Conservation (phyloP, 2,797 vertebrate species). For the Taenioides sp. region DNA sequence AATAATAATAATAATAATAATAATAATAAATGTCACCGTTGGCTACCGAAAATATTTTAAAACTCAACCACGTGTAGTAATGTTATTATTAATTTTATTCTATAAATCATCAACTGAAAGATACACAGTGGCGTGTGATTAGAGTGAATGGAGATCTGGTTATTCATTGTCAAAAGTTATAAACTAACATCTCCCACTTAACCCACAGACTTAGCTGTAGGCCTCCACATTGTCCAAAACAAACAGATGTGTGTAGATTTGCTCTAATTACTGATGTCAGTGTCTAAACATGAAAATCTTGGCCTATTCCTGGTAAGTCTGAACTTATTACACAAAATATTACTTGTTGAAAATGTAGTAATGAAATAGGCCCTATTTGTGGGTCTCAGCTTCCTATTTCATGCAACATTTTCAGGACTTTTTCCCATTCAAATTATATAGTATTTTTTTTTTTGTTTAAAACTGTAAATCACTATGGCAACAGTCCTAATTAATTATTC, state of each 20-base stretch:
- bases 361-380: not conserved
- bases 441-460: too few relatives aligned
- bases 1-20: not conserved
- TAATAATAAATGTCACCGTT: not conserved
- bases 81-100: slow-evolving; percentile 98
- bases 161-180: slow-evolving; percentile 94
- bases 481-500: too few relatives aligned
- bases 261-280: slow-evolving; percentile 57
- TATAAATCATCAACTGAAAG: slow-evolving; percentile 99
- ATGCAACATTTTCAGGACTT: too few relatives aligned
- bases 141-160: slow-evolving; percentile 89
- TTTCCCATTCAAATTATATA: too few relatives aligned
- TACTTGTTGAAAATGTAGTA: not conserved
- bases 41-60: slow-evolving; percentile 60
- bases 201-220: slow-evolving; percentile 67
- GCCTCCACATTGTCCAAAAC: slow-evolving; percentile 75
- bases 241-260: slow-evolving; percentile 75
- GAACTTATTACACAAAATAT: slow-evolving; percentile 15
- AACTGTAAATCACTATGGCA: too few relatives aligned
- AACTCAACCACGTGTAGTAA: slow-evolving; percentile 89
- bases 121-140: slow-evolving; percentile 91
- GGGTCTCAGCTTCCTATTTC: too few relatives aligned
- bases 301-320: slow-evolving; percentile 31
- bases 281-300: slow-evolving; percentile 43
- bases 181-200: slow-evolving; percentile 80